These are phyloP conservation scores for Drosophila flavopinicola DNA, from an alignment of 2,888 invertebrate species.

Conservation along the genomic window DNA sequence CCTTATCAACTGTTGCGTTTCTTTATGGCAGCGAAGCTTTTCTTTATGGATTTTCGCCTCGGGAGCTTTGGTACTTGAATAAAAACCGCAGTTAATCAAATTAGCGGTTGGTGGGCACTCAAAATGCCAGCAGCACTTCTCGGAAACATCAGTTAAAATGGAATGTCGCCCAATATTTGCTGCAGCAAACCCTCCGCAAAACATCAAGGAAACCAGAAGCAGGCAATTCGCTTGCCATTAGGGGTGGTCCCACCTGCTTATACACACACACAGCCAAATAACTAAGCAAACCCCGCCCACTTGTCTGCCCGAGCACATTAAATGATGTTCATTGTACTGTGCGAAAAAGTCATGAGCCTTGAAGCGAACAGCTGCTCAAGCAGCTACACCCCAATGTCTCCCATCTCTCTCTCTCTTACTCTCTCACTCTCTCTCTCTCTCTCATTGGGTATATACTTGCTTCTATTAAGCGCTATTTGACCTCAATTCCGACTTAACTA, in stretches of 20 bases:
- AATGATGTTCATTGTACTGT: slow-evolving; percentile 54
- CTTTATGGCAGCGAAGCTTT: slow-evolving; percentile 9
- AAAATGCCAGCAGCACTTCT: slow-evolving; percentile 42
- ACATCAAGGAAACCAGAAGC: slow-evolving; percentile 19
- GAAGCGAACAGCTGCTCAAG: slow-evolving; percentile 39
- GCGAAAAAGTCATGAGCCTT: slow-evolving; percentile 48
- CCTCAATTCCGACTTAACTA: slow-evolving; percentile 45
- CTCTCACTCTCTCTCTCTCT: neutral
- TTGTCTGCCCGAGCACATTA: slow-evolving; percentile 43
- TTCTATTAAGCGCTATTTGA: slow-evolving; percentile 51
- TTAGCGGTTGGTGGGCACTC: slow-evolving; percentile 53
- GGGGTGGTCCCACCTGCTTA: slow-evolving; percentile 40
- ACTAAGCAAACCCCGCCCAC: slow-evolving; percentile 11
- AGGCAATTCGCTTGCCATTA: slow-evolving; percentile 59
- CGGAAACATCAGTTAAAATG: slow-evolving; percentile 30
- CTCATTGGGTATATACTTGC: slow-evolving; percentile 7
- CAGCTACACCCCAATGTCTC: neutral
- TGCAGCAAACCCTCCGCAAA: slow-evolving; percentile 3
- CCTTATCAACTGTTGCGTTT: slow-evolving; percentile 32
- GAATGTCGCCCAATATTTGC: slow-evolving; percentile 33
- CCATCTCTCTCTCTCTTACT: neutral
- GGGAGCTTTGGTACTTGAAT: slow-evolving; percentile 32
- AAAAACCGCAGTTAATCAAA: slow-evolving; percentile 49
- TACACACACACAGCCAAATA: neutral
- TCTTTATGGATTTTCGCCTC: slow-evolving; percentile 2